Conservation (phyloP, 2,888 invertebrate genomes). For the Adelognathus sp. region DNA sequence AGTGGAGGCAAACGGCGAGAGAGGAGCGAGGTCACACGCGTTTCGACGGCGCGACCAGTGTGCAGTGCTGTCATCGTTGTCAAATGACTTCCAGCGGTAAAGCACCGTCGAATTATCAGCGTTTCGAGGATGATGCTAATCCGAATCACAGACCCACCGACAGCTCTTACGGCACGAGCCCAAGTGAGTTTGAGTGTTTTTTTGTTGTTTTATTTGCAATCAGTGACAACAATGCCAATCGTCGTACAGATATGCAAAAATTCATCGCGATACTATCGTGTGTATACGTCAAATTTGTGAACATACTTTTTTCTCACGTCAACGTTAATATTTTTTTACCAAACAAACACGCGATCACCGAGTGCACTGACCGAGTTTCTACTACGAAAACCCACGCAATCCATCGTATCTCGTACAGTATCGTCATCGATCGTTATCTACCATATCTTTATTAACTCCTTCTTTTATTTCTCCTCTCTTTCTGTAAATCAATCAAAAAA, state of each 20-base stretch:
- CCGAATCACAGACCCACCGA: constrained; percentile 68
- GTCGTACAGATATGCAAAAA: neutral
- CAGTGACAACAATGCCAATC: neutral
- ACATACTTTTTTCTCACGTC: neutral
- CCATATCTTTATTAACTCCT: neutral
- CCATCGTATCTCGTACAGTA: neutral
- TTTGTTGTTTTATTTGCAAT: constrained; percentile 3
- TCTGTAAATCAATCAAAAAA: constrained; percentile 22
- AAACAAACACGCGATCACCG: neutral
- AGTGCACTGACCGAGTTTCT: neutral
- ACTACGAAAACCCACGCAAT: no score
- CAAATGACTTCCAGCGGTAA: constrained; percentile 60
- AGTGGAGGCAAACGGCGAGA: no score
- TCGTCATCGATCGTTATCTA: neutral
- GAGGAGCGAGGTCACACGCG: constrained; percentile 29
- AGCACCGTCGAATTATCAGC: constrained; percentile 70
- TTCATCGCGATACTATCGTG: neutral
- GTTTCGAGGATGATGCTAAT: constrained; percentile 71
- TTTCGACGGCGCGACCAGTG: constrained; percentile 37
- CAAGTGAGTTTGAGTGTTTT: constrained; percentile 75
- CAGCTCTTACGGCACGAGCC: constrained; percentile 68
- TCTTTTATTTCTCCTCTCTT: neutral
- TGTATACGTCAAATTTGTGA: no score
- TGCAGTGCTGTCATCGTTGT: constrained; percentile 45
- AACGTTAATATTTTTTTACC: neutral